Percentiles rank a stretch among this genome's conserved stretches.
phyloP scores from a whole-genome alignment of 2,888 invertebrate genomes.

The Willowsia nigromaculata region DNA sequence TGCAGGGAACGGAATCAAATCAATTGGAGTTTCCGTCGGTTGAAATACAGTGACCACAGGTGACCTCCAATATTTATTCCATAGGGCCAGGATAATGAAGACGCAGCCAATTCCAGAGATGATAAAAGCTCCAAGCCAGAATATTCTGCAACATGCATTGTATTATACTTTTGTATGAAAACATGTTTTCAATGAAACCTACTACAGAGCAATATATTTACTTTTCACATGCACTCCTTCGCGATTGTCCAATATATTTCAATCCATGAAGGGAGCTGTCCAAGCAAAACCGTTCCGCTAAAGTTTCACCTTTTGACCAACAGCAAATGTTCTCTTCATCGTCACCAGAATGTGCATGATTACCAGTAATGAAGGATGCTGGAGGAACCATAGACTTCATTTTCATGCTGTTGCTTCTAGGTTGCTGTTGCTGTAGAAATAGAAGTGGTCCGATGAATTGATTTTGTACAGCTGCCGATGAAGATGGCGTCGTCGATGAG shows the following conservation, averaged over 20 bases:
- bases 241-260: constrained; percentile 70
- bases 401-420: neutral
- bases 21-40: constrained; percentile 70
- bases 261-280: constrained; percentile 70
- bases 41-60: constrained; percentile 77
- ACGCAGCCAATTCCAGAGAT: constrained; percentile 50
- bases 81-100: constrained; percentile 68
- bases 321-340: constrained; percentile 16
- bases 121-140: constrained; percentile 73
- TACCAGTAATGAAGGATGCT: neutral
- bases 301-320: constrained; percentile 54
- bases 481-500: neutral
- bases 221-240: neutral
- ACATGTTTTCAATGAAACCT: neutral
- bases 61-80: constrained; percentile 70
- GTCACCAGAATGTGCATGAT: neutral
- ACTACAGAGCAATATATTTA: too few relatives aligned
- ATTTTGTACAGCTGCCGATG: neutral
- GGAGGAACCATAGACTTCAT: neutral
- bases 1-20: constrained; percentile 76
- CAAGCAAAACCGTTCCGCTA: constrained; percentile 56
- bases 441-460: neutral
- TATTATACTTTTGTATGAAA: too few relatives aligned
- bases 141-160: too few relatives aligned
- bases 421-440: neutral